Base-by-base conservation (phyloP, 2,888 invertebrate genomes). In the Drosophila kambysellisi region DNA sequence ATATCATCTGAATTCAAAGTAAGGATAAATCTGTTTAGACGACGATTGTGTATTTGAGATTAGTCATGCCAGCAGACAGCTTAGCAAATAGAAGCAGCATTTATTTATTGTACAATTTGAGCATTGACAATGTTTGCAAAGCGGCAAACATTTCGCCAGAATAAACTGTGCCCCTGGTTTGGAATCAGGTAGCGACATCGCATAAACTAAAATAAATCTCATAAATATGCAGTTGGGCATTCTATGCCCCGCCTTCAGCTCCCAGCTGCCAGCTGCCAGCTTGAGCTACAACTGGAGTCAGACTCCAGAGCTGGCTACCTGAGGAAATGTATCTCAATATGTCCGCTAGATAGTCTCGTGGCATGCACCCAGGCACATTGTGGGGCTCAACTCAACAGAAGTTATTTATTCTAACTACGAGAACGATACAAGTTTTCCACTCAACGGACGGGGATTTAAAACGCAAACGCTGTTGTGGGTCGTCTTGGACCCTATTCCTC, bases 151-250 rank as follows among this genome's bases (percentile, higher is more conserved):
- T 67, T 76, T 70, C 25, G 52, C 65, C 51, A 67, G 81, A 73
- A 70, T 71, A 76, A 75, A 79, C 75, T 67, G 61, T 66, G 58
- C 52, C 29, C 29, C 62, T 51, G 68, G 66, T 59, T 59, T 59
- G 74, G 69, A 76, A 87, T 83, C 89, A 81, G 77, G 75, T 86
- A 81, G 89, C 76, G 53, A 83, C 76, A 79, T 90, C 79, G 83
- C 90, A 89, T 90, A 89, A 90, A 88, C 79, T 79, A 74, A 89
- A 90, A 87, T 87, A 89, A 89, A 90, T 87, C 86, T 89, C 90
- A 87, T 87, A 87, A 87, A 87, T 87, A 90, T 87, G 81, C 87
- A 86, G 79, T 48, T 59, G 7, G 30, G 15, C 39, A 35, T 37
- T 57, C n/a, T 15, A 20, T 30, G 37, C 32, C 41, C 30, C 30